phyloP scores from a whole-genome alignment of 2,888 invertebrate genomes.

The Epirrhoe alternata region DNA sequence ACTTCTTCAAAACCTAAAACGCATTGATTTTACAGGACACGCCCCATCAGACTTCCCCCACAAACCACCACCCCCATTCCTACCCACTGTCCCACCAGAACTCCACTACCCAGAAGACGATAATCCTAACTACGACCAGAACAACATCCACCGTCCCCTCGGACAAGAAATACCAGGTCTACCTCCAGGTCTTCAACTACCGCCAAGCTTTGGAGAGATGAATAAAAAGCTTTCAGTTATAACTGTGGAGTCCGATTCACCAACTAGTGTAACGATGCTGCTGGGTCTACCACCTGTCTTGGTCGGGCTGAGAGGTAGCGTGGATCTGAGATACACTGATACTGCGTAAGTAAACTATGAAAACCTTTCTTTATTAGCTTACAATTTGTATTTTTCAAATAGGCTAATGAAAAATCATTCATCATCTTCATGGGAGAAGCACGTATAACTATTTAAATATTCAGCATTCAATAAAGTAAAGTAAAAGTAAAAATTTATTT shows the following conservation, averaged over 20 bases:
- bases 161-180: conserved; percentile 54
- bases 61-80: conserved; percentile 57
- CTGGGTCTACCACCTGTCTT: conserved; percentile 93
- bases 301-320: conserved; percentile 94
- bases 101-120: conserved; percentile 72
- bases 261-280: conserved; percentile 91
- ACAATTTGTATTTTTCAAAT: too few relatives aligned
- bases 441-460: too few relatives aligned
- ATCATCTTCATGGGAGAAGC: too few relatives aligned
- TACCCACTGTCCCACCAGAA: conserved; percentile 79
- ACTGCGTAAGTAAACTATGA: conserved; percentile 85
- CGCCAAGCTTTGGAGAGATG: conserved; percentile 64
- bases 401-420: too few relatives aligned
- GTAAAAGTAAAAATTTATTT: too few relatives aligned
- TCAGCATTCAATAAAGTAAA: too few relatives aligned
- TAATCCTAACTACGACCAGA: conserved; percentile 65
- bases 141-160: conserved; percentile 67
- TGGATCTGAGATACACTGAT: conserved; percentile 94
- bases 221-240: conserved; percentile 82
- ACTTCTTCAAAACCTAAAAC: background rate
- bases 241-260: conserved; percentile 90
- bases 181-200: conserved; percentile 63
- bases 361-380: background rate
- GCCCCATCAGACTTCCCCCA: conserved; percentile 51
- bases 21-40: conserved; percentile 59